Conservation (phyloP, 1,140 invertebrate species). For the Pantala flavescens region DNA sequence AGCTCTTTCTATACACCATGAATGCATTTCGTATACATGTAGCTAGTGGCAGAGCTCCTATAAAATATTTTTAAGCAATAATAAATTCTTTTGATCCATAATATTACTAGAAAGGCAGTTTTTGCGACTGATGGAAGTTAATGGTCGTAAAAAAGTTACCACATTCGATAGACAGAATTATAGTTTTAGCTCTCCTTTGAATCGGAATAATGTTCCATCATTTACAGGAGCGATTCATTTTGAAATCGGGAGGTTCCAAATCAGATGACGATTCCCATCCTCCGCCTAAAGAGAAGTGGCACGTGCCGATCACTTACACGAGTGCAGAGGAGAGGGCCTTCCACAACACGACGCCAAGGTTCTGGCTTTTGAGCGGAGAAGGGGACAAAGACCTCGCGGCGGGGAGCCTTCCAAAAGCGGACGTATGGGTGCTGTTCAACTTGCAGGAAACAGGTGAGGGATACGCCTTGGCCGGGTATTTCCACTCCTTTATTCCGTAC, state of each 20-base stretch:
- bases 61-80: no score
- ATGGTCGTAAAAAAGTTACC: no score
- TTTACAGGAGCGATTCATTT: slow-evolving; percentile 13
- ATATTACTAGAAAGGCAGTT: no score
- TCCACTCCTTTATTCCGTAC: no score
- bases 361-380: slow-evolving; percentile 27
- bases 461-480: neutral
- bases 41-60: no score
- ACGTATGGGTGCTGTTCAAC: slow-evolving; percentile 48
- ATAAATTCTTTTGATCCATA: no score
- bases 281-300: slow-evolving; percentile 32
- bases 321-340: slow-evolving; percentile 35
- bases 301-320: slow-evolving; percentile 44
- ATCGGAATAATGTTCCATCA: neutral
- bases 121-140: no score
- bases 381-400: neutral
- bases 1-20: no score
- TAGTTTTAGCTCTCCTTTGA: no score
- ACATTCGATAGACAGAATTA: no score
- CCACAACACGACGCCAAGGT: slow-evolving; percentile 35
- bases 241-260: neutral
- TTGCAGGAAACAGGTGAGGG: slow-evolving; percentile 43
- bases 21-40: no score
- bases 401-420: slow-evolving; percentile 25
- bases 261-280: neutral